Conservation (phyloP, 2,888 invertebrate species). For the Ypsolopha sequella region DNA sequence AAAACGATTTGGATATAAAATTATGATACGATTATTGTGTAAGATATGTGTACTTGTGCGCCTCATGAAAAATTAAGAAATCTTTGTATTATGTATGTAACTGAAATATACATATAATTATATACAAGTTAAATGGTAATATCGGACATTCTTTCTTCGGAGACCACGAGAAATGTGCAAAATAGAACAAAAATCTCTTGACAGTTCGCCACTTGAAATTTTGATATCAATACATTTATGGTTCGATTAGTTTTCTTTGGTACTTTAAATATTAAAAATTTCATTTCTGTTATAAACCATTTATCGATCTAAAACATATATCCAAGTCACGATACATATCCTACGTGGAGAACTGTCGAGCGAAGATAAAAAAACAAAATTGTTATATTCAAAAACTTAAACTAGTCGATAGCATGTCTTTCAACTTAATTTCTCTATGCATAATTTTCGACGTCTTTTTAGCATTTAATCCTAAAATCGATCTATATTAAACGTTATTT, state of each 20-base stretch:
- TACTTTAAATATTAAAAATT: background rate
- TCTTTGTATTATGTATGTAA: conserved; percentile 69
- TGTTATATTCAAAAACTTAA: conserved; percentile 67
- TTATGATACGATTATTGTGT: conserved; percentile 61
- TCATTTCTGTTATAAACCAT: background rate
- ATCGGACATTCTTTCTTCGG: conserved; percentile 60
- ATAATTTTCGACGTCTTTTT: conserved; percentile 61
- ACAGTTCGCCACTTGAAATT: background rate
- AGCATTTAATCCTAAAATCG: conserved; percentile 37
- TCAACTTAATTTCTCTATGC: conserved; percentile 46
- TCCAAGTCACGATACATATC: conserved; percentile 58
- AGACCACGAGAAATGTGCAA: conserved; percentile 55
- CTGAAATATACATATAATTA: conserved; percentile 67
- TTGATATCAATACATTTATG: background rate
- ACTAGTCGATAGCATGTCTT: conserved; percentile 62
- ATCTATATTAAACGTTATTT: conserved; percentile 42
- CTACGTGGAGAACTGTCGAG: conserved; percentile 54
- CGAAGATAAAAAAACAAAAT: conserved; percentile 42
- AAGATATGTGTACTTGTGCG: conserved; percentile 64
- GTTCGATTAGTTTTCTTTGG: background rate
- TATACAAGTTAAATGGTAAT: conserved; percentile 62
- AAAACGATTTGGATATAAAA: conserved; percentile 66
- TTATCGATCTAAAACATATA: conserved; percentile 14
- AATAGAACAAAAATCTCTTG: conserved; percentile 22
- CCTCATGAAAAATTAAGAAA: conserved; percentile 62